Percentiles rank a stretch among this genome's conserved stretches.
These are phyloP conservation scores for Tursiops truncatus DNA, from an alignment of 2,113 vertebrate species.

Conservation along the genomic window DNA sequence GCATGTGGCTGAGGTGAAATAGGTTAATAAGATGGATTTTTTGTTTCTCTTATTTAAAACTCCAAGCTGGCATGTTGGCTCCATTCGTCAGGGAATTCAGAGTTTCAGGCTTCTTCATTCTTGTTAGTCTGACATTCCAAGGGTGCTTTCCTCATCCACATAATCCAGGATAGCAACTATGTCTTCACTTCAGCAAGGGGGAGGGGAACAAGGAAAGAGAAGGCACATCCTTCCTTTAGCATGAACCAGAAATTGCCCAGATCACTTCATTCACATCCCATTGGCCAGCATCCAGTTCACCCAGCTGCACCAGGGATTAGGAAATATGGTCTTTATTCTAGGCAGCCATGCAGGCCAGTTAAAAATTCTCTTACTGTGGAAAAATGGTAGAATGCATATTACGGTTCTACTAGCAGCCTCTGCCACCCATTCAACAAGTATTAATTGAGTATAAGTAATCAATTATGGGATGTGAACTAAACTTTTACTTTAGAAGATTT, in stretches of 20 bases:
- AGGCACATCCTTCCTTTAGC: background rate
- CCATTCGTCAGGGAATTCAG: background rate
- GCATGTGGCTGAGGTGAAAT: background rate
- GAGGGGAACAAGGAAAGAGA: background rate
- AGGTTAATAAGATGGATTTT: background rate
- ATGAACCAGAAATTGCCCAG: background rate
- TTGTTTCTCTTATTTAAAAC: background rate
- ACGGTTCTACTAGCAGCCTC: background rate
- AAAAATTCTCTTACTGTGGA: background rate
- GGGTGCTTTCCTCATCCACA: background rate
- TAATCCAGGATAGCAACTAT: background rate
- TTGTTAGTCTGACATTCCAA: background rate
- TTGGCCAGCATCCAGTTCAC: background rate
- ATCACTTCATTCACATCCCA: background rate
- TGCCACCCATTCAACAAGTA: background rate
- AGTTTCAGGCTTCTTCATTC: background rate
- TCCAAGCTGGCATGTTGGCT: background rate
- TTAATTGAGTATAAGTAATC: background rate
- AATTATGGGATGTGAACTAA: background rate
- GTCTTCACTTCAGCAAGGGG: background rate
- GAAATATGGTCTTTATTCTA: background rate
- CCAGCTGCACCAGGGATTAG: background rate
- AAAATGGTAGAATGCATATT: background rate
- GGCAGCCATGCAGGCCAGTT: background rate
- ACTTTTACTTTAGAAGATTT: background rate